phyloP scores from a whole-genome alignment of 2,797 vertebrate species.

The Melanotaenia nigrans region DNA sequence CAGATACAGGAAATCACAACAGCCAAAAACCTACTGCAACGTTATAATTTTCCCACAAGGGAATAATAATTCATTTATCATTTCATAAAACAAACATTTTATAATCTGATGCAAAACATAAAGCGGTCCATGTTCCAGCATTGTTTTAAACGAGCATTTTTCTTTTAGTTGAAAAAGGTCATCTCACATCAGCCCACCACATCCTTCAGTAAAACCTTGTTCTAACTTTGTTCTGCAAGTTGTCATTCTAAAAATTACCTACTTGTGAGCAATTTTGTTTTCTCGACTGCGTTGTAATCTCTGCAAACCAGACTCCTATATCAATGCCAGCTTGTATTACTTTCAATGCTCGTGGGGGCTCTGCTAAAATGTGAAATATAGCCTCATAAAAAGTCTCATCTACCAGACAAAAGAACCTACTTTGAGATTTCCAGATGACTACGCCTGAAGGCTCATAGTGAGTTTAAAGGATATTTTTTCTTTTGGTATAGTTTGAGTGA shows the following conservation, averaged over 20 bases:
- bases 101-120: not conserved
- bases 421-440: slow-evolving; percentile 56
- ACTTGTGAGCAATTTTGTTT: slow-evolving; percentile 52
- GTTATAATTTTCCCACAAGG: too few species aligned
- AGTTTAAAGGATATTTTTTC: slow-evolving; percentile 66
- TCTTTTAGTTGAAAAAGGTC: not conserved
- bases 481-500: slow-evolving; percentile 30
- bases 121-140: not conserved
- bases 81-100: not conserved
- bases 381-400: slow-evolving; percentile 67
- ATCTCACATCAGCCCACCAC: slow-evolving; percentile 12
- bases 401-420: slow-evolving; percentile 62
- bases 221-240: not conserved
- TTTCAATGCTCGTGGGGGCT: slow-evolving; percentile 48
- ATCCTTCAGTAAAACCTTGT: slow-evolving; percentile 5
- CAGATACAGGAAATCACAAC: too few species aligned
- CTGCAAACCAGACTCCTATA: slow-evolving; percentile 58
- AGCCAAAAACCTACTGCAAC: too few species aligned
- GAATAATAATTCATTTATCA: too few species aligned
- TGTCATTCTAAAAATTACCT: slow-evolving; percentile 43
- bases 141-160: not conserved
- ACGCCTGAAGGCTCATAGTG: slow-evolving; percentile 54
- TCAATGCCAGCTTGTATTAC: slow-evolving; percentile 64
- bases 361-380: slow-evolving; percentile 67
- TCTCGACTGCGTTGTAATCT: slow-evolving; percentile 54